phyloP scores from a whole-genome alignment of 1,140 invertebrate genomes.

The Apis mellifera region DNA sequence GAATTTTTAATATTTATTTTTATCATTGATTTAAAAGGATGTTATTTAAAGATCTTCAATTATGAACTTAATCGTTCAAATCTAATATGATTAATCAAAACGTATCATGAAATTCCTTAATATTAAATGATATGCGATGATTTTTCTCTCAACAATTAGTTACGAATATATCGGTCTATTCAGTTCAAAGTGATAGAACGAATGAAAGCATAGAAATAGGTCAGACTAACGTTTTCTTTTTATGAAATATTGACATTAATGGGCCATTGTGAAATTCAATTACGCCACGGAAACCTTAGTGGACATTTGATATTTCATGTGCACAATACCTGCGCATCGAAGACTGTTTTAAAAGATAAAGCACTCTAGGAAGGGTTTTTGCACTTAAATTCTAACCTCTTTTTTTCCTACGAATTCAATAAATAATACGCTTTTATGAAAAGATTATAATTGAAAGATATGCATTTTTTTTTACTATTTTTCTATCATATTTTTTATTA shows the following conservation, averaged over 20 bases:
- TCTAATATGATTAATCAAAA: background rate
- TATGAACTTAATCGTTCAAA: background rate
- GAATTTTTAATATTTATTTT: too few relatives aligned
- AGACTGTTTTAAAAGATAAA: background rate
- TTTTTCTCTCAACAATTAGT: slow-evolving; percentile 20
- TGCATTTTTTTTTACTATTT: background rate
- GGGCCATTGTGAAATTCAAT: slow-evolving; percentile 39
- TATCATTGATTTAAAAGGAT: too few relatives aligned
- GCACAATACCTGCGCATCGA: slow-evolving; percentile 5
- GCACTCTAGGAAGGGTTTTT: background rate
- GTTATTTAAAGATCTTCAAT: background rate
- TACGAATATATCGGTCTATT: slow-evolving; percentile 11
- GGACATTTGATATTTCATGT: slow-evolving; percentile 34
- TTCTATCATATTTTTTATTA: background rate
- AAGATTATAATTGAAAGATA: background rate
- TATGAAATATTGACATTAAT: slow-evolving; percentile 50
- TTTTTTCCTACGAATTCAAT: background rate
- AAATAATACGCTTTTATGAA: slow-evolving; percentile 16
- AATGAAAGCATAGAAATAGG: slow-evolving; percentile 31
- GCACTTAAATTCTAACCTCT: slow-evolving; percentile 1
- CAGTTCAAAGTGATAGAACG: slow-evolving; percentile 4
- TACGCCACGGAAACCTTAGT: slow-evolving; percentile 23
- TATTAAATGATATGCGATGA: slow-evolving; percentile 1
- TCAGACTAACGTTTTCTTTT: slow-evolving; percentile 45
- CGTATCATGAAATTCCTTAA: background rate